Percentiles rank a stretch among this genome's conserved stretches.
Evolutionary conservation across 2,797 vertebrate genomes (phyloP).

Genomic region (Falco concolor): DNA sequence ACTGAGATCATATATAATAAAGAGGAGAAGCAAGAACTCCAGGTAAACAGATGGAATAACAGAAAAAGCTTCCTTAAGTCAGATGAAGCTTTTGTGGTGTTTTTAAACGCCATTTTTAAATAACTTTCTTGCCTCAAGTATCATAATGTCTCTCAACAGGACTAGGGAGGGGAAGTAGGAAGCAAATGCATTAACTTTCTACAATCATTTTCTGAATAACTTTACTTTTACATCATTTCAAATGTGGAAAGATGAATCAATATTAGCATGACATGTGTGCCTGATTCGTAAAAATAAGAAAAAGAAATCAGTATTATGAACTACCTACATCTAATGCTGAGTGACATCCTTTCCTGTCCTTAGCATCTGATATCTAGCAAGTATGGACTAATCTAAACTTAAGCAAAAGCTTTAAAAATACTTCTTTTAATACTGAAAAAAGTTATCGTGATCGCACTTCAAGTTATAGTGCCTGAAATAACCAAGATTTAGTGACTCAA

Average conservation of each 20-base stretch:
- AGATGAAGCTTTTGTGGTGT: neutral
- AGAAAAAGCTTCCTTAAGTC: neutral
- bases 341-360: neutral
- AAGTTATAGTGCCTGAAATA: neutral
- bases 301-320: neutral
- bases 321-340: neutral
- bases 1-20: neutral
- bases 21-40: neutral
- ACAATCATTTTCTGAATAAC: neutral
- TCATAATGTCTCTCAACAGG: neutral
- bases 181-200: neutral
- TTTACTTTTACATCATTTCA: neutral
- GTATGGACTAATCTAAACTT: neutral
- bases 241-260: neutral
- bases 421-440: neutral
- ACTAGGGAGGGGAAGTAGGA: neutral
- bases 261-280: neutral
- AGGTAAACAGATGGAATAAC: neutral
- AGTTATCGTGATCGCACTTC: neutral
- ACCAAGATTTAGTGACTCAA: neutral
- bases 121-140: neutral
- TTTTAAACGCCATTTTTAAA: neutral
- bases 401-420: neutral
- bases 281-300: neutral
- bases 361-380: neutral